A percentile compares a stretch with the other conserved stretches of the same genome.
phyloP scores from a whole-genome alignment of 2,113 vertebrate species.

The Dissostichus mawsoni region DNA sequence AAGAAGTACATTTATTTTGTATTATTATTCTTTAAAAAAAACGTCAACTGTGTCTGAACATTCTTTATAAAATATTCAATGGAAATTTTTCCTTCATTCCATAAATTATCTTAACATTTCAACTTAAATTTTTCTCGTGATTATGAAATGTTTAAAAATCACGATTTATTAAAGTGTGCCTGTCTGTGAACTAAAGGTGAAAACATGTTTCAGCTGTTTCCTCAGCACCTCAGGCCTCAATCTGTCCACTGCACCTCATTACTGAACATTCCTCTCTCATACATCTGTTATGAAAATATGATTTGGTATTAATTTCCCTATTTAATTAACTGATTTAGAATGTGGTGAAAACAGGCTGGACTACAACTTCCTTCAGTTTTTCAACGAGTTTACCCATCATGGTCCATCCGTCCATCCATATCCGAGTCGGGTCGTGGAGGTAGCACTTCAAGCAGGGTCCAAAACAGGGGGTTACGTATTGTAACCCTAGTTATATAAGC shows the following conservation, averaged over 20 bases:
- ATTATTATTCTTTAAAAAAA: too few species aligned
- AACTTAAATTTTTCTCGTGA: background rate
- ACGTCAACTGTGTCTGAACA: too few species aligned
- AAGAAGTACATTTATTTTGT: too few species aligned
- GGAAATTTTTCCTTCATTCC: background rate
- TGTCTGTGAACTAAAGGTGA: background rate
- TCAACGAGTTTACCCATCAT: too few species aligned
- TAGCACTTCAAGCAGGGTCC: too few species aligned
- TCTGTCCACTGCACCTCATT: conserved; percentile 55
- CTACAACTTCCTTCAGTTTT: background rate
- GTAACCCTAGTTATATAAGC: too few species aligned
- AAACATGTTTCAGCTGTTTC: too few species aligned
- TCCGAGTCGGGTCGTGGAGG: too few species aligned
- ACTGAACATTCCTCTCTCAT: conserved; percentile 2
- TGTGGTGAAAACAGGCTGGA: background rate
- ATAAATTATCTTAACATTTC: background rate
- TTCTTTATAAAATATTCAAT: too few species aligned
- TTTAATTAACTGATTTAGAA: background rate
- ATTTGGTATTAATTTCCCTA: conserved; percentile 7
- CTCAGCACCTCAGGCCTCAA: background rate
- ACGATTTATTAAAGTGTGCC: background rate
- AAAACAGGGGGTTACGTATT: too few species aligned
- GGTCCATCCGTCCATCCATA: too few species aligned
- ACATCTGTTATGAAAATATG: conserved; percentile 11
- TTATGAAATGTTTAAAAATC: background rate